Base-by-base conservation (phyloP, 2,113 vertebrate genomes). In the Leptosomus discolor region DNA sequence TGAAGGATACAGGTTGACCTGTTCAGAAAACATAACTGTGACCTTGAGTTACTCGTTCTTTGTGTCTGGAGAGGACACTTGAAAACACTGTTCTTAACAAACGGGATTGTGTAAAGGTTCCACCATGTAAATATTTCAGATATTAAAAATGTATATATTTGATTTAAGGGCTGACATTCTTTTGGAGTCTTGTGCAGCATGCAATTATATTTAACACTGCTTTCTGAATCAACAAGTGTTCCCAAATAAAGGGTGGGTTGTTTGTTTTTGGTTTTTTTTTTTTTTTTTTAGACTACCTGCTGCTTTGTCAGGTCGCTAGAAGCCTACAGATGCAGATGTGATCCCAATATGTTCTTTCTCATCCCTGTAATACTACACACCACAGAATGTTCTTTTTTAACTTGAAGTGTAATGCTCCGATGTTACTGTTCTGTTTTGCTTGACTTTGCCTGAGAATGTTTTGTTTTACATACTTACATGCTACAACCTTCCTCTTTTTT, bases 101-200 rank as follows among this genome's bases (percentile, higher is more conserved):
- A 95, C 8, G 94, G 97, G 96, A 98, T 98, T 96, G 70, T 98
- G 95, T 97, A 81, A 96, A 98, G 97, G 98, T 98, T 98, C 96
- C 97, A 96, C 96, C 93, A 87, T 98, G 98, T 98, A 98, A 98
- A 98, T 98, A 98, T 97, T 98, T 98, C 97, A 98, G 85, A 98
- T 98, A 98, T 98, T 98, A 98, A 98, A 98, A 98, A 96, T 98
- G 98, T 98, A 98, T 98, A 98, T 98, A 98, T 98, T 98, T 98
- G 98, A 98, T 98, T 96, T 96, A 95, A 96, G 96, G 95, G 94
- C 95, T 98, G 96, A 95, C 50, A 79, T 97, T 98, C 76, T 98
- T 98, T 97, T 94, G 93, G 92, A 98, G 94, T 98, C 80, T 96
- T 97, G 86, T 63, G 32, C 84, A 94, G 74, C 80, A 63, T 91